Evolutionary conservation across 2,113 vertebrate genomes (phyloP), one percentile per base, ranked within the genome.

Genomic region (Zosterops borbonicus): DNA sequence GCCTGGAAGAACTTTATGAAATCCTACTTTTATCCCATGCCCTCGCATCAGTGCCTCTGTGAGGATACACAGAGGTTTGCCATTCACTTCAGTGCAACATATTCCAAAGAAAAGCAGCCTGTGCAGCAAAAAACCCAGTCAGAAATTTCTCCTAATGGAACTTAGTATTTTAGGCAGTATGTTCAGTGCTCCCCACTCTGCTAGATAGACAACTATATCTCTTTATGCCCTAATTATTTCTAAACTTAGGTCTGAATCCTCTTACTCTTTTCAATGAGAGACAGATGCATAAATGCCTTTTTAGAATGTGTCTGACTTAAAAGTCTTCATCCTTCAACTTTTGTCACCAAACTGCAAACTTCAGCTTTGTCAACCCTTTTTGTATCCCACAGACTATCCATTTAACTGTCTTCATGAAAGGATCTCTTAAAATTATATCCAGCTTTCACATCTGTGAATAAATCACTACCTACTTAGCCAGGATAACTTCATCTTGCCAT

Each of bases 201-300:
- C 95, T 41, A 92, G 68, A 96, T 4, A 96, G 73, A 78, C 84
- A 91, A 69, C 52, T 93, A 15, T 37, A 62, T 67, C 44, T 73
- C 79, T 93, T 91, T 91, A 55, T 91, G 87, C 37, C 69, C 58
- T 93, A 95, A 95, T 87, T 95, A 95, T 87, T 92, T 94, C 91
- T 87, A 96, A 93, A 93, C 92, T 93, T 94, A 82, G 83, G 60
- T 89, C 56, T 93, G 84, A 93, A 84, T 87, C 41, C 33, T 95
- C 37, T 94, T 87, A 68, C 12, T 87, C 52, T 68, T 95, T 75
- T 91, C 67, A 95, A 87, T 79, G 53, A 58, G 46, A 94, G 82
- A 79, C 0, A 85, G 49, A 79, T 90, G 39, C 74, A 81, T 76
- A 89, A 96, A 87, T 65, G 89, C 35, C 29, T 76, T 68, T 93